A percentile compares a stretch with the other conserved stretches of the same genome.
Evolutionary conservation across 1,140 invertebrate species (phyloP).

Genomic region (Leptestheria dahalacensis): DNA sequence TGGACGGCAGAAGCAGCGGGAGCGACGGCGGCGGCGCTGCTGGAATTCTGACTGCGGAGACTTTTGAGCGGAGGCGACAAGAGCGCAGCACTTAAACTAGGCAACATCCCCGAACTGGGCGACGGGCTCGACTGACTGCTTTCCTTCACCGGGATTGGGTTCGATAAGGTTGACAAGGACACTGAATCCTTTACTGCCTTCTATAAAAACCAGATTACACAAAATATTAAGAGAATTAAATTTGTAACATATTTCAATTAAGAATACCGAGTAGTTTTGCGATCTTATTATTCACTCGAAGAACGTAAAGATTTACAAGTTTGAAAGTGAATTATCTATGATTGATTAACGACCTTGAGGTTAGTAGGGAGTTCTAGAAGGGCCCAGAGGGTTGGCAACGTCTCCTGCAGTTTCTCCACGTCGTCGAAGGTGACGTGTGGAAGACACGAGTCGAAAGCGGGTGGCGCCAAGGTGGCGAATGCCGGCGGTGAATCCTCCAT

Average conservation of each 20-base stretch:
- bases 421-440: constrained; percentile 50
- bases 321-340: no score
- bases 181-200: not conserved
- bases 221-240: not conserved
- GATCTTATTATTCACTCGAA: no score
- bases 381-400: constrained; percentile 37
- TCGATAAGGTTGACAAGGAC: not conserved
- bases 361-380: constrained; percentile 39
- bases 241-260: not conserved
- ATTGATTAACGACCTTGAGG: constrained; percentile 13
- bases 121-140: not conserved
- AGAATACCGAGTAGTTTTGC: constrained; percentile 5
- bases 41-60: not conserved
- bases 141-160: not conserved
- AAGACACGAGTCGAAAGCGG: constrained; percentile 51
- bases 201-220: not conserved
- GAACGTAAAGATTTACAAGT: no score
- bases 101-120: not conserved
- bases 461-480: constrained; percentile 63
- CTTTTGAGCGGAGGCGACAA: constrained; percentile 7
- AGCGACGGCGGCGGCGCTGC: no score
- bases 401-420: constrained; percentile 43
- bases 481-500: constrained; percentile 68
- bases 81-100: constrained; percentile 8
- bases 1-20: no score